phyloP scores from a whole-genome alignment of 2,888 invertebrate species.

The Venusia cambrica region DNA sequence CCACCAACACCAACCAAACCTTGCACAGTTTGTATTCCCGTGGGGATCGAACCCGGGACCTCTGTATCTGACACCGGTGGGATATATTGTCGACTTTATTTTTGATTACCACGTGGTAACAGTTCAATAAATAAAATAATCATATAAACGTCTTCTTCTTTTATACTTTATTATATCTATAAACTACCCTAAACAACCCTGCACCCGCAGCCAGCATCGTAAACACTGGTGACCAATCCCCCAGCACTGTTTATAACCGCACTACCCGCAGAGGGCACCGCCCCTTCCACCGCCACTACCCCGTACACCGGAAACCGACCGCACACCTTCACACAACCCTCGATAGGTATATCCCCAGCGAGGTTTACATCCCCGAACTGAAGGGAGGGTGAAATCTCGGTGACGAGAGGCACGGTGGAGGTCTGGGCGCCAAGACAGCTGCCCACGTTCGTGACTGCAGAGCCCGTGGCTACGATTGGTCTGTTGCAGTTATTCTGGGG shows the following conservation, averaged over 20 bases:
- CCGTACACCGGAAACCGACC: constrained; percentile 67
- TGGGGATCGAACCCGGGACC: too few relatives aligned
- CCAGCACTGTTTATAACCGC: constrained; percentile 52
- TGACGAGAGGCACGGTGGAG: constrained; percentile 50
- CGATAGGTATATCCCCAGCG: constrained; percentile 57
- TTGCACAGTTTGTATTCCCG: too few relatives aligned
- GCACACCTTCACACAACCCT: constrained; percentile 56
- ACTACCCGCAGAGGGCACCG: constrained; percentile 52
- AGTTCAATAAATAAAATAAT: neutral
- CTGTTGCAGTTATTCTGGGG: constrained; percentile 32
- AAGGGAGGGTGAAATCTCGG: constrained; percentile 55
- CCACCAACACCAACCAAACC: too few relatives aligned
- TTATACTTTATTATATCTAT: neutral
- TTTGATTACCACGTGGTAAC: neutral
- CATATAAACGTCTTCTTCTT: too few relatives aligned
- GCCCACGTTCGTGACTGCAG: constrained; percentile 28
- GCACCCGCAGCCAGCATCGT: constrained; percentile 19
- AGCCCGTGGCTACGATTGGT: constrained; percentile 27
- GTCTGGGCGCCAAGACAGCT: constrained; percentile 23
- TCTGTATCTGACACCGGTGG: too few relatives aligned
- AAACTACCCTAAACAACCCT: constrained; percentile 8
- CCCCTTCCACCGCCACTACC: constrained; percentile 55
- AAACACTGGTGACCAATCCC: constrained; percentile 24
- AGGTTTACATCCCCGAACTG: constrained; percentile 58
- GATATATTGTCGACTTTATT: too few relatives aligned